Evolutionary conservation across 2,888 invertebrate species (phyloP).

Genomic region (Pyrrhosoma nymphula): DNA sequence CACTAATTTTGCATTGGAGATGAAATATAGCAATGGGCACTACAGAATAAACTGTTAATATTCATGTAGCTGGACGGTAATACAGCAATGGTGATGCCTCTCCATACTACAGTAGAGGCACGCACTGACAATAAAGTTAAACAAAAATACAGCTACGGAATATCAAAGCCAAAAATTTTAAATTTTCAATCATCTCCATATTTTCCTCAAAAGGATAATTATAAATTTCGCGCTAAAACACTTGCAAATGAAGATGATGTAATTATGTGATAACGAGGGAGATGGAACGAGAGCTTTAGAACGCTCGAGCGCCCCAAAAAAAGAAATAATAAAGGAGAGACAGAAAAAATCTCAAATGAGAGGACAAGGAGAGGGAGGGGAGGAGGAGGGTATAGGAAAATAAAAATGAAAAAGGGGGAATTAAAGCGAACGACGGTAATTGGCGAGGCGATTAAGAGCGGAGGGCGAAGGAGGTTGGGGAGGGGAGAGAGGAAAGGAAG

Average conservation of each 20-base stretch:
- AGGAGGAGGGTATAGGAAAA: background rate
- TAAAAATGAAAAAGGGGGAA: background rate
- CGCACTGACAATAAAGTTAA: background rate
- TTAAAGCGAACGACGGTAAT: conserved; percentile 43
- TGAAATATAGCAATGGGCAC: too few species aligned
- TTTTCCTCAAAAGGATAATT: background rate
- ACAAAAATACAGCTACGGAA: background rate
- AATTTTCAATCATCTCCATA: background rate
- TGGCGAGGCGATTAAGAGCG: conserved; percentile 51
- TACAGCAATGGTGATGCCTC: too few species aligned
- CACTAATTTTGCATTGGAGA: too few species aligned
- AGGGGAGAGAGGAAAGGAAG: background rate
- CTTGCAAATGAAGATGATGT: conserved; percentile 8
- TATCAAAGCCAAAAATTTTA: background rate
- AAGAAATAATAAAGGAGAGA: background rate
- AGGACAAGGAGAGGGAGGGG: background rate
- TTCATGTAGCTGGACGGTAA: too few species aligned
- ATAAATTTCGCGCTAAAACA: background rate
- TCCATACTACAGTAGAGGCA: background rate
- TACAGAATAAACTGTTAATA: too few species aligned
- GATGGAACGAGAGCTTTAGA: background rate
- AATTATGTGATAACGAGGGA: conserved; percentile 9
- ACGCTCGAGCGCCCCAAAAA: background rate
- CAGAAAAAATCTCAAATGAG: background rate
- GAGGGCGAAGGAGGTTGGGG: background rate